Base-by-base conservation (phyloP, 2,888 invertebrate genomes). In the Aphelenchoides bicaudatus region DNA sequence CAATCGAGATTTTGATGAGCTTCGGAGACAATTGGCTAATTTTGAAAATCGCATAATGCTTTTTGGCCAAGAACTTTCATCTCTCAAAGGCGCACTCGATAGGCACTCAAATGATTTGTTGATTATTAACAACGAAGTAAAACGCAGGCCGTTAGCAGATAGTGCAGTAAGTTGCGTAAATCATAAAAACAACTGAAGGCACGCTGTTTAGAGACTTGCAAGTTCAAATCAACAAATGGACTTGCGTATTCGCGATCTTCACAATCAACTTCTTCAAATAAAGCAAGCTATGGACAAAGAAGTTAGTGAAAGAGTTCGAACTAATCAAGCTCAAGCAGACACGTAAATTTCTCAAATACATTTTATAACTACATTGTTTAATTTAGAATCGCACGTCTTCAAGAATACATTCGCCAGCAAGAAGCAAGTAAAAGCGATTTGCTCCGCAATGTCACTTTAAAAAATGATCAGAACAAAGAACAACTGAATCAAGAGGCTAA, bases 401-500 rank as follows among this genome's bases (percentile, higher is more conserved):
- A 75, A 61, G 74, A 72, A 19, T 61, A 66, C 25, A 55, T 77
- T 5, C 65, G 70, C 27, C 68, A 69, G 5, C 71, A 74, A 47
- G 76, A 77, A 16, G 63, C 65, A 8, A 65, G 65, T 21, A 71
- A 70, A 37, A 68, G 67, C 43, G 72, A 74, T 23, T 64, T 74
- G 4, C 60, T 77, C 51, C 63, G 58, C 3, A 69, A 66, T 8
- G 52, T 77, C 21, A 66, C 73, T 5, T 65, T 67, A 27, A 72
- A 73, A 34, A 67, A 67, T 13, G 74, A 76, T 49, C 56, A 62
- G 23, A 71, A 73, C 31, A 73, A 70, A 62, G 72, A 65, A 10
- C 70, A 69, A 50, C 47, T 77, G 52, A 65, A 61, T 29, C 76
- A 77, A 39, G 77, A 77, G 57, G 65, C 72, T 4, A 58, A 64